Percentiles rank a stretch among this genome's conserved stretches.
These are phyloP conservation scores for Heteractis magnifica DNA, from an alignment of 92 coral and sea anemone species.

Conservation along the genomic window DNA sequence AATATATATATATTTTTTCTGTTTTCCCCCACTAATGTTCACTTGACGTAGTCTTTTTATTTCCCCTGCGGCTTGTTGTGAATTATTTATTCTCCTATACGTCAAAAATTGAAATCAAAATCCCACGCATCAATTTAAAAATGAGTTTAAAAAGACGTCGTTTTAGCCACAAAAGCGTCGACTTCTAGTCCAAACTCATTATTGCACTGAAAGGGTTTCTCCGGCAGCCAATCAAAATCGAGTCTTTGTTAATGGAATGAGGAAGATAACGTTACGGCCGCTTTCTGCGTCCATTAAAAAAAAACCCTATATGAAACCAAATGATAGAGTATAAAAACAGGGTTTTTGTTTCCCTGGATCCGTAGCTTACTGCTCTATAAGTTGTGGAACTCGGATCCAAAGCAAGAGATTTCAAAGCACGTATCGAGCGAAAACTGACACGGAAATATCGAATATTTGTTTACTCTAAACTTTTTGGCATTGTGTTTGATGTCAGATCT, in stretches of 20 bases:
- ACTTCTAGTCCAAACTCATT: not conserved
- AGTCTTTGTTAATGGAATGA: not conserved
- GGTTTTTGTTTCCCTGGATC: not conserved
- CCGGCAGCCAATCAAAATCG: not conserved
- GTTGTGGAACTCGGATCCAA: not conserved
- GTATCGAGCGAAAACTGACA: conserved; percentile 1
- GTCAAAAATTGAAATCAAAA: not conserved
- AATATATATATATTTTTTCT: not conserved
- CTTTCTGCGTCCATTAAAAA: not conserved
- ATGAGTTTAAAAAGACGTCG: not conserved
- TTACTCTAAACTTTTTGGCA: not conserved
- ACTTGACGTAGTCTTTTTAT: not conserved
- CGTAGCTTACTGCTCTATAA: not conserved
- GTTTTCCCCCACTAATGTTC: not conserved
- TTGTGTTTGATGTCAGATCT: not conserved
- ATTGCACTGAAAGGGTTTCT: conserved; percentile 6
- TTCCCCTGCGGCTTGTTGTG: not conserved
- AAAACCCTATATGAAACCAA: not conserved
- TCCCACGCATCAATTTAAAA: conserved; percentile 1
- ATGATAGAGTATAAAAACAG: not conserved
- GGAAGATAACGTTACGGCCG: conserved; percentile 2
- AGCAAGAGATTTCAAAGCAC: not conserved
- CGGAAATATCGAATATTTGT: not conserved
- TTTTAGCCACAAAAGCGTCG: not conserved
- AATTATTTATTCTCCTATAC: not conserved